Evolutionary conservation across 2,797 vertebrate species (phyloP).

Genomic region (Euphonia xanthogaster): DNA sequence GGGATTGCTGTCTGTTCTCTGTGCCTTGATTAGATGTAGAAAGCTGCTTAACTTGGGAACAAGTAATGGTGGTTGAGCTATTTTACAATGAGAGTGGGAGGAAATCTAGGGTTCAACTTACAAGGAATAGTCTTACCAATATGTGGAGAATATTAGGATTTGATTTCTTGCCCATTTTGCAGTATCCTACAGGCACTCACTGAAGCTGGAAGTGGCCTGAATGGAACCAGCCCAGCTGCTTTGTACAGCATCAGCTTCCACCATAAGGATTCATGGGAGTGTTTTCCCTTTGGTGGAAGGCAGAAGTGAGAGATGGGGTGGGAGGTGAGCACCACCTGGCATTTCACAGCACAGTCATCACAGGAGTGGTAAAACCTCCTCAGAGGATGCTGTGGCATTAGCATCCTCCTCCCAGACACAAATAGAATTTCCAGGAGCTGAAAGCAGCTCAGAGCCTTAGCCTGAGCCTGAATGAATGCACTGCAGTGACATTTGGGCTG

Average conservation of each 20-base stretch:
- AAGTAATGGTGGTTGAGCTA: neutral
- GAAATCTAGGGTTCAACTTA: neutral
- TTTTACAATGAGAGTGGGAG: neutral
- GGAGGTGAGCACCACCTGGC: constrained; percentile 7
- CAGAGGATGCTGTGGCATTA: neutral
- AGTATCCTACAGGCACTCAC: neutral
- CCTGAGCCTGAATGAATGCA: neutral
- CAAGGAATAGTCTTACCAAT: neutral
- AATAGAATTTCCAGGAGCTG: neutral
- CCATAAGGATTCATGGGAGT: neutral
- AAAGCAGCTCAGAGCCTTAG: neutral
- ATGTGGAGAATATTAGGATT: neutral
- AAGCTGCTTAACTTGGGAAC: neutral
- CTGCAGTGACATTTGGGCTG: neutral
- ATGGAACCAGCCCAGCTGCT: neutral
- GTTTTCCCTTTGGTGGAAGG: neutral
- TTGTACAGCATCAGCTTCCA: neutral
- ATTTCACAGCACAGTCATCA: neutral
- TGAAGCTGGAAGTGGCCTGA: neutral
- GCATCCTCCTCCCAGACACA: neutral
- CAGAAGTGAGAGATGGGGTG: neutral
- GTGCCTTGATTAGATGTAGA: neutral
- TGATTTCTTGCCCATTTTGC: neutral
- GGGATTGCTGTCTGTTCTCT: neutral
- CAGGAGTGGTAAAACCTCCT: neutral